Evolutionary conservation across 1,140 invertebrate genomes (phyloP), one percentile per base, ranked within the genome.

Genomic region (Temnothorax longispinosus): DNA sequence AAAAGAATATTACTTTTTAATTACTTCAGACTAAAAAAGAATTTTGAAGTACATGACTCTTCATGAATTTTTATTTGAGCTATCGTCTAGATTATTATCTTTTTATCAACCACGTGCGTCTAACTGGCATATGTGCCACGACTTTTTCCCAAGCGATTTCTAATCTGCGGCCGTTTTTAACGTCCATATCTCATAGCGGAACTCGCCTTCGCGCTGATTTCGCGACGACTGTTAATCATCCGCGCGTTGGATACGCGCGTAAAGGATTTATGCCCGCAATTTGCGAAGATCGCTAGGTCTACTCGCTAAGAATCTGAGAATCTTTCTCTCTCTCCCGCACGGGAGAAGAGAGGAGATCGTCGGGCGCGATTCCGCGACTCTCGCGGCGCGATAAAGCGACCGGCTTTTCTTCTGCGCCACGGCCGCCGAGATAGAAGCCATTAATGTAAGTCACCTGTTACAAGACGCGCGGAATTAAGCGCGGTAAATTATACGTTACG

Each of bases 381-480:
- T 56, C 27, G 38, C 62, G 8, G 47, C 41, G 69, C 80, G 80
- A 84, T 84, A 84, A 84, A 75, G 41, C 69, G 56, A 41, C 78
- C 81, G 35, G 76, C 69, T 67, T 52, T 69, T 72, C 56, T 69
- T 47, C 82, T 18, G 41, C 65, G 74, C 41, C 52, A 67, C 52
- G 54, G 18, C 21, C 85, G 54, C 78, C 78, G 50, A 58, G 86
- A 85, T 87, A 85, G 86, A 35, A 85, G 86, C 86, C 86, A 87
- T 87, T 87, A 87, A 87, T 87, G 86, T 87, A 87, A 87, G 86
- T 87, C 86, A 87, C 86, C 81, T 87, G 86, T 80, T 87, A 85
- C 86, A 87, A 87, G 86, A 87, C 72, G 81, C 75, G 81, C 80
- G 80, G 69, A 85, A 85, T 87, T 87, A 85, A 87, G 72, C 86